Evolutionary conservation across 2,113 vertebrate species (phyloP), one percentile per base, ranked within the genome.

Genomic region (Amphiprion percula): DNA sequence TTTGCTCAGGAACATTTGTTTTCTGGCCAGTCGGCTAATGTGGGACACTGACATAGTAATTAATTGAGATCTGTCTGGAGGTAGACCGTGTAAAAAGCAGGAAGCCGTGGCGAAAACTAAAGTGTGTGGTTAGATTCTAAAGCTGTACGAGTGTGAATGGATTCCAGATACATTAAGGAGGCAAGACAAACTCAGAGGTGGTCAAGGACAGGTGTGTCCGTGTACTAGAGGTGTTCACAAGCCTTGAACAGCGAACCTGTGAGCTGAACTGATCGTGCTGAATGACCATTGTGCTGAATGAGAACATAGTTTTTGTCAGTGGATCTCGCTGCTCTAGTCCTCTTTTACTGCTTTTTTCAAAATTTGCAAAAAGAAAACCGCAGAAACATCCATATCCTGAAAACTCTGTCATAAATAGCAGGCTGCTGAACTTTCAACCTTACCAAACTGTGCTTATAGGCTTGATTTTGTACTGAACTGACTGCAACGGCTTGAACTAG

Each of bases 1-100:
- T 88, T 88, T 86, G 61, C 44, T 4, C 77, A 82, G 68, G 66
- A 84, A 53, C 60, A 62, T 84, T 83, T 79, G 73, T 80, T 72
- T 74, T 74, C 77, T 80, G 75, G 62, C 76, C 65, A 59, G 39
- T 77, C 10, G 15, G 73, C 73, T 74, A 66, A 87, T 79, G 44
- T 71, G 77, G 65, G 72, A 80, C 74, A 63, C 54, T 72, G 73
- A 77, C 49, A 46, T 52, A 60, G 56, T 78, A 68, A 76, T 81
- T 75, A 65, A 77, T 81, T 59, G 63, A 77, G 83, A 79, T 74
- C 7, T 66, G 55, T 77, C 37, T 14, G 37, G 33, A 64, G 21
- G 56, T 37, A 39, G 59, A 50, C 39, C 26, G 15, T 26, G 16
- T 69, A 21, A 80, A 65, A 78, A 62, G 50, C 52, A 67, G 50